Base-by-base conservation (phyloP, 2,113 vertebrate genomes). In the Catagonus wagneri region DNA sequence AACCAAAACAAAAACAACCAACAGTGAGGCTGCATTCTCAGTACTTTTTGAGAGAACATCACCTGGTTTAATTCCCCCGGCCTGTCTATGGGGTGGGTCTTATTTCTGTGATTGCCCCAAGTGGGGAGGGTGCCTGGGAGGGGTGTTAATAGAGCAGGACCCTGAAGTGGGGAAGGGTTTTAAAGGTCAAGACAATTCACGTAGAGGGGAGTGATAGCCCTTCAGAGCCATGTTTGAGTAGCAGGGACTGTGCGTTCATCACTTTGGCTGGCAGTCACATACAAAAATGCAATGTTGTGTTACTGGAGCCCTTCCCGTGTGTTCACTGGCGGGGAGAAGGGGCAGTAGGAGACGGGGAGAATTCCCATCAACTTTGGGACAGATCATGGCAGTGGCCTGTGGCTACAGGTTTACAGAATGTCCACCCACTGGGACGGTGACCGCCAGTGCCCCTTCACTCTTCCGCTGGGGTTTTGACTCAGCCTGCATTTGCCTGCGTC, bases 1-100 rank as follows among this genome's bases (percentile, higher is more conserved):
- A n/a, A n/a, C n/a, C n/a, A 44, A 44, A n/a, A n/a, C 4, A 44
- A 44, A 44, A 44, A 44, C n/a, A n/a, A n/a, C n/a, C n/a, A n/a
- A n/a, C n/a, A 44, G 44, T 44, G 44, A 44, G 44, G 5, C 44
- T 44, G 5, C 44, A 15, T 61, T 80, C 79, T 93, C 14, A 39
- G 7, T 83, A 27, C 27, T 93, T 93, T 89, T 44, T 76, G 36
- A 95, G 81, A 68, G 23, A 81, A 13, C 3, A 27, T 63, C 29
- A 80, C 11, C 74, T 86, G 39, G 93, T 89, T 76, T 95, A 61
- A 83, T 89, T 91, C 63, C 94, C 25, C 60, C 19, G 80, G 4
- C 32, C 14, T 9, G 14, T 36, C 20, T 85, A 0, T 79, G n/a
- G 44, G 32, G 13, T 83, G 68, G 8, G 32, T 91, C 36, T 32